A percentile compares a stretch with the other conserved stretches of the same genome.
phyloP scores from a whole-genome alignment of 2,888 invertebrate genomes.

The Monochamus alternatus region DNA sequence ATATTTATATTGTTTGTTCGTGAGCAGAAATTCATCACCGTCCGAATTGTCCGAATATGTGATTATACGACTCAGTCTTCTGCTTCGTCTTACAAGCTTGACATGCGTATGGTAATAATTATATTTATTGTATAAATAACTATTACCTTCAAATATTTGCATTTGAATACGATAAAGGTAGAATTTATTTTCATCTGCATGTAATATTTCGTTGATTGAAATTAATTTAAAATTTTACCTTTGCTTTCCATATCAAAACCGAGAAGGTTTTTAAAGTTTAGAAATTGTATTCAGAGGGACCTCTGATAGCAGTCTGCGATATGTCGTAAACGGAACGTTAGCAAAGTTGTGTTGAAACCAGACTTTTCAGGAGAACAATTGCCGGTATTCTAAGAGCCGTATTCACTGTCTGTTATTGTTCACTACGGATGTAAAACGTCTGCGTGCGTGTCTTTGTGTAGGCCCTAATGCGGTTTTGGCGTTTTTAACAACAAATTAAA shows the following conservation, averaged over 20 bases:
- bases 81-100: no score
- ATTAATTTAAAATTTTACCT: background rate
- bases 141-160: no score
- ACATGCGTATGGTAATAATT: no score
- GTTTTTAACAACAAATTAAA: conserved; percentile 9
- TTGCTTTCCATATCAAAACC: background rate
- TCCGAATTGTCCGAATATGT: no score
- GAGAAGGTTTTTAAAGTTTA: background rate
- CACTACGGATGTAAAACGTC: background rate
- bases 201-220: background rate
- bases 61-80: no score
- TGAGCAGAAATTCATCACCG: no score
- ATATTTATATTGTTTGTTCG: no score
- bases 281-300: background rate
- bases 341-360: background rate
- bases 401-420: background rate
- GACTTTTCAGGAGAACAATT: conserved; percentile 1
- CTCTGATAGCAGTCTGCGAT: background rate
- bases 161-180: no score
- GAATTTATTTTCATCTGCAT: no score
- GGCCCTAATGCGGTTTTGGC: background rate
- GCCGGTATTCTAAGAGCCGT: conserved; percentile 6
- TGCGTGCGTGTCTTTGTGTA: background rate
- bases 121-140: no score
- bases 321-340: conserved; percentile 13